Percentiles rank a stretch among this genome's conserved stretches.
phyloP scores from a whole-genome alignment of 2,797 vertebrate genomes.

The Phrynocephalus guinanensis region DNA sequence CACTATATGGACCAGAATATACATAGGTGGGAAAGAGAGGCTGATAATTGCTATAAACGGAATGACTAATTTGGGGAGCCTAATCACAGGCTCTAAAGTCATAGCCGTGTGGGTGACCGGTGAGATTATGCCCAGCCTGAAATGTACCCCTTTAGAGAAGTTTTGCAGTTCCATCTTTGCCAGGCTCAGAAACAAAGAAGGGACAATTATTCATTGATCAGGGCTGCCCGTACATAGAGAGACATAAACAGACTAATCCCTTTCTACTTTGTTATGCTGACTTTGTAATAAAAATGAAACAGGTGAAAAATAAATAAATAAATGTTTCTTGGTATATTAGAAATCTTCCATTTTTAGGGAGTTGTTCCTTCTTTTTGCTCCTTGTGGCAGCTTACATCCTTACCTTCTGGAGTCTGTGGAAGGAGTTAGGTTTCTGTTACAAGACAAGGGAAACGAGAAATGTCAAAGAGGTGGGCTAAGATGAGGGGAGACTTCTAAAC shows the following conservation, averaged over 20 bases:
- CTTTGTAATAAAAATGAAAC: background rate
- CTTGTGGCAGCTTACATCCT: background rate
- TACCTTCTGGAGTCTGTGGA: background rate
- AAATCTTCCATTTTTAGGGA: background rate
- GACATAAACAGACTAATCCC: background rate
- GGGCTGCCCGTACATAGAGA: background rate
- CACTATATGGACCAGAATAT: background rate
- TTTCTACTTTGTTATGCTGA: background rate
- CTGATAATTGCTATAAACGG: background rate
- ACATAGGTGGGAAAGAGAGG: background rate
- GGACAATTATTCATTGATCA: background rate
- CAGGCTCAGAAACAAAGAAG: background rate
- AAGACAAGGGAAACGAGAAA: no score
- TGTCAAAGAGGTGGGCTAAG: background rate
- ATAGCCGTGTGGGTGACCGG: background rate
- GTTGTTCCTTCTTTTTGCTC: background rate
- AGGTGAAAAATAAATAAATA: background rate
- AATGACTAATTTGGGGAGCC: background rate
- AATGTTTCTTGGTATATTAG: background rate
- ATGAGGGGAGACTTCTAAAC: background rate
- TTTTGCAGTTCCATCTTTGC: background rate
- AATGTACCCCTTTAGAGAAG: background rate
- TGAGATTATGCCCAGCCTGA: background rate
- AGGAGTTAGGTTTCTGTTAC: background rate
- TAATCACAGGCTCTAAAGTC: background rate